A percentile compares a stretch with the other conserved stretches of the same genome.
Conservation (phyloP, 2,113 vertebrate genomes). For the Sinocyclocheilus rhinocerous region DNA sequence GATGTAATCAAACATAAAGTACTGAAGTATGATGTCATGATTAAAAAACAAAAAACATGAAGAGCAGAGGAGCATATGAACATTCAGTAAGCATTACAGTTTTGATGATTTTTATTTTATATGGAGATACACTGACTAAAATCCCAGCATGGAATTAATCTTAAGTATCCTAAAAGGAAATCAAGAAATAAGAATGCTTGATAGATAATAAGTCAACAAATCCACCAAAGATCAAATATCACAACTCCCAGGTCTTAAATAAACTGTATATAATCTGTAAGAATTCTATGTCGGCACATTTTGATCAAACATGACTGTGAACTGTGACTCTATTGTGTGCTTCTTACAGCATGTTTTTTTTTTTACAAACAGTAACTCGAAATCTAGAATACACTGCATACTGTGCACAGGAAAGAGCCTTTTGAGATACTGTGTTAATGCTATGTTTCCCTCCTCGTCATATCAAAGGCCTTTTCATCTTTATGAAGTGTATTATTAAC, state of each 20-base stretch:
- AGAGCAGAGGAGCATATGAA: neutral
- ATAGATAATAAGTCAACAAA: neutral
- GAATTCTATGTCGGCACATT: neutral
- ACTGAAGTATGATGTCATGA: too few species aligned
- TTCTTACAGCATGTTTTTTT: too few species aligned
- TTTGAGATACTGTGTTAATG: too few species aligned
- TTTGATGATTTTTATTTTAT: neutral
- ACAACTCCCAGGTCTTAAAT: neutral
- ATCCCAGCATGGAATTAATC: neutral
- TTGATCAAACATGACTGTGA: too few species aligned
- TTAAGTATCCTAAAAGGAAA: neutral
- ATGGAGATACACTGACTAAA: neutral
- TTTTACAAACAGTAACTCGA: neutral
- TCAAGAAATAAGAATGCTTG: too few species aligned
- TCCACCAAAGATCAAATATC: neutral
- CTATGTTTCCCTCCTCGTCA: slow-evolving; percentile 37
- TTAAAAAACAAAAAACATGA: too few species aligned
- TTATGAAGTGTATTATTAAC: slow-evolving; percentile 86
- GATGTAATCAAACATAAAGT: too few species aligned
- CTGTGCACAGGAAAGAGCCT: too few species aligned
- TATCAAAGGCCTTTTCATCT: slow-evolving; percentile 86
- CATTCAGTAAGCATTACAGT: neutral
- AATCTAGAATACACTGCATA: neutral
- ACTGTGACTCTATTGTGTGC: neutral
- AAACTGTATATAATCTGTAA: neutral